Evolutionary conservation across 2,113 vertebrate species (phyloP), one percentile per base, ranked within the genome.

Genomic region (Mustela lutreola): DNA sequence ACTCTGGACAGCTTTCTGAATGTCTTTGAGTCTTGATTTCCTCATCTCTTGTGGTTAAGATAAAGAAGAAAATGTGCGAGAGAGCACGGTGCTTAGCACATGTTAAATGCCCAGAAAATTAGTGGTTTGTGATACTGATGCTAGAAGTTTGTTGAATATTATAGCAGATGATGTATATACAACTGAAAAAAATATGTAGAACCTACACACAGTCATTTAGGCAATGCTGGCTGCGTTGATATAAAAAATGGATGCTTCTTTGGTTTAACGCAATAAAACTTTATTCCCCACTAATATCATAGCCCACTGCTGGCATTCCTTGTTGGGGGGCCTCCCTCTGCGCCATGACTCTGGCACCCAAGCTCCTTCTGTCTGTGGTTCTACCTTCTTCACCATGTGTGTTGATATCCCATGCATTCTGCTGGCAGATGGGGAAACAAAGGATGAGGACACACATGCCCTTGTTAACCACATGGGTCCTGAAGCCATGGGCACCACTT

Each of bases 401-500:
- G 18, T 70, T 22, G 53, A 33, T 28, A 4, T 53, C 50, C 14
- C 39, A 31, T 42, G 58, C 33, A 1, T 21, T 73, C 21, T 12
- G 18, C 26, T 31, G 80, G 58, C 28, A 3, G 39, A 11, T 48
- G 36, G 45, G 50, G 56, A 36, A 76, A 90, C 36, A 76, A 78
- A 31, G 48, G n/a, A 1, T 3, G 5, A 45, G 28, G 8, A 63
- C 33, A 28, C 39, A 58, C 33, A 45, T 18, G n/a, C 65, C 62
- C 33, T 56, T 36, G 36, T 86, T 90, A 95, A 78, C n/a, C 36
- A 21, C 10, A 0, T 53, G 48, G 33, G 70, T 36, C 42, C 31
- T n/a, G 19, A 76, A 58, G 45, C 1, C 3, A 56, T 1, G 4
- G 2, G 3, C 5, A 12, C 21, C 6, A 11, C 2, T n/a, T 21